Evolutionary conservation across 2,888 invertebrate species (phyloP), one percentile per base, ranked within the genome.

Genomic region (Charanyca ferruginea): DNA sequence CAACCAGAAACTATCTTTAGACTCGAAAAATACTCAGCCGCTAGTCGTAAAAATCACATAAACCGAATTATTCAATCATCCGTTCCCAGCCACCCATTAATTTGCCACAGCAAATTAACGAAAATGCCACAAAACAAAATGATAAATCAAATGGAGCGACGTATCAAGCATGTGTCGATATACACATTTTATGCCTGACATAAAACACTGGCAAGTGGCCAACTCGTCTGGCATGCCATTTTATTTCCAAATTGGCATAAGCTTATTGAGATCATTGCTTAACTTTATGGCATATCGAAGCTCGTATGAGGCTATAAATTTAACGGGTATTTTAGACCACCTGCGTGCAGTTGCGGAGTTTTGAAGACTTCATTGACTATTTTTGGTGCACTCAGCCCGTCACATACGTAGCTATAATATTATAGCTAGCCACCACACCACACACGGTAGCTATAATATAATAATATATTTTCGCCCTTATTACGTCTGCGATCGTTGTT

Each of bases 221-320:
- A 87, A 77, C 72, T 61, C 18, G 69, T 66, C 65, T 69, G 71
- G 71, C 69, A 77, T 64, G 75, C 76, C 81, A 82, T 87, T 84
- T 86, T 85, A 86, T 84, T 83, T 79, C 71, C 79, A 83, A 88
- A 89, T 89, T 89, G 90, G 87, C 85, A 83, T 77, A 65, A 81
- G 82, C 86, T 88, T 90, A 90, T 90, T 89, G 88, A 84, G 84
- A 86, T 82, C 86, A 87, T 90, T 89, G 85, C 83, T 89, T 87
- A 87, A 87, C 71, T 85, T 83, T 79, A 73, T 77, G 67, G 47
- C 66, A 71, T 32, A 62, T 54, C 51, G 73, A 61, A 78, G 57
- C 65, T 65, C 47, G 73, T 78, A 76, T 76, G 77, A 80, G 74
- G 77, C 62, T 76, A 81, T 82, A 79, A 80, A 86, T 83, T 83